Evolutionary conservation across 2,797 vertebrate genomes (phyloP).

Genomic region (Erpetoichthys calabaricus): DNA sequence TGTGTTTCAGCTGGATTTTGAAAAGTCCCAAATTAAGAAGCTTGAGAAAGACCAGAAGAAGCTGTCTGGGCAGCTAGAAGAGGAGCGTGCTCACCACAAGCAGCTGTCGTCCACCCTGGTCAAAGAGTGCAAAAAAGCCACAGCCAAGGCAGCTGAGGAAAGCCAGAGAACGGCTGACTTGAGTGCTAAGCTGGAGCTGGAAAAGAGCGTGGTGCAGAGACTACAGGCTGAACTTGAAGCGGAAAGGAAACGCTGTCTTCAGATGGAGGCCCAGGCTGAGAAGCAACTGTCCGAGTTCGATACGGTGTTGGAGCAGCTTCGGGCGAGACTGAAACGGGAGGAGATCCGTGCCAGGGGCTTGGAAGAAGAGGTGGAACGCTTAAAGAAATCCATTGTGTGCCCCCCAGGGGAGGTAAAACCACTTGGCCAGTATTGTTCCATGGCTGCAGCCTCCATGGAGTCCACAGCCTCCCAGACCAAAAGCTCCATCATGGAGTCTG

Average conservation of each 20-base stretch:
- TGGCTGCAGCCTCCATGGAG: conserved; percentile 20
- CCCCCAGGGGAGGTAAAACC: conserved; percentile 30
- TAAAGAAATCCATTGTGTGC: conserved; percentile 45
- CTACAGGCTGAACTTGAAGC: conserved; percentile 60
- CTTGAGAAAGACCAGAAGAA: conserved; percentile 74
- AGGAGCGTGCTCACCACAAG: conserved; percentile 77
- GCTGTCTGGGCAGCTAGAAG: conserved; percentile 65
- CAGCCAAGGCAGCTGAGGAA: conserved; percentile 72
- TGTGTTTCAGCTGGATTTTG: conserved; percentile 72
- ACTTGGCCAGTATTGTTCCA: conserved; percentile 16
- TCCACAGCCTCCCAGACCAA: conserved; percentile 67
- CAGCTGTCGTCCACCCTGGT: conserved; percentile 74
- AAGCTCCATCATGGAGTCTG: conserved; percentile 19
- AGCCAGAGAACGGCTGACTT: conserved; percentile 66
- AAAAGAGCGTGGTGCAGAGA: conserved; percentile 52
- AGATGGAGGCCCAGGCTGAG: conserved; percentile 70
- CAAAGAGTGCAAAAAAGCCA: conserved; percentile 80
- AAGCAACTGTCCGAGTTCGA: conserved; percentile 75
- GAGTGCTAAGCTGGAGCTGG: conserved; percentile 59
- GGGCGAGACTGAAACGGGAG: conserved; percentile 63
- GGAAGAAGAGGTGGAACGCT: conserved; percentile 62
- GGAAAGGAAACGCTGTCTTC: conserved; percentile 52
- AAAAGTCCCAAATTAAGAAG: conserved; percentile 68
- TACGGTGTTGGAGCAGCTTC: conserved; percentile 69
- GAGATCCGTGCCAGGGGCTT: conserved; percentile 69